A percentile compares a stretch with the other conserved stretches of the same genome.
Evolutionary conservation across 2,797 vertebrate genomes (phyloP).

Genomic region (Anguilla marmorata): DNA sequence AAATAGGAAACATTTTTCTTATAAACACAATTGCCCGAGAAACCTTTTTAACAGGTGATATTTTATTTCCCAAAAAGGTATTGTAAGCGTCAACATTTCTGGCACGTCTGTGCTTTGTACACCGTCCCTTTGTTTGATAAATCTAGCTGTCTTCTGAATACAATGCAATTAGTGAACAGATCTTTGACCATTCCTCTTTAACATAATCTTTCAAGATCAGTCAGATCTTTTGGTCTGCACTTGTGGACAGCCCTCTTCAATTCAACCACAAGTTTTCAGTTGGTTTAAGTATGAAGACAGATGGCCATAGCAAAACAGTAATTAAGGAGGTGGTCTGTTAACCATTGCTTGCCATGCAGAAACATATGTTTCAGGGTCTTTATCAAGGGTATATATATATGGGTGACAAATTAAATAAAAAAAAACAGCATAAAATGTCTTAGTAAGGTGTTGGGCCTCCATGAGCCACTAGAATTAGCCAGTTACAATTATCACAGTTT

Average conservation of each 20-base stretch:
- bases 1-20: background rate
- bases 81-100: background rate
- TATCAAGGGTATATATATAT: background rate
- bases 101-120: background rate
- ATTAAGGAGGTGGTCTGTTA: background rate
- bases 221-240: background rate
- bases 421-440: no score
- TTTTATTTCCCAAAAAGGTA: background rate
- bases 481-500: no score
- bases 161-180: no score
- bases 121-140: background rate
- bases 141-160: background rate
- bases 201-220: background rate
- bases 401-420: no score
- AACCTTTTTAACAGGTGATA: background rate
- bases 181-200: background rate
- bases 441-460: no score
- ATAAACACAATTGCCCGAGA: background rate
- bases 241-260: background rate
- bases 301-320: conserved; percentile 2
- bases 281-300: background rate
- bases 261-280: background rate
- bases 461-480: no score
- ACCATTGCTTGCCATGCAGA: background rate
- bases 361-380: background rate